phyloP scores from a whole-genome alignment of 2,888 invertebrate genomes.

The Euspilapteryx auroguttella region DNA sequence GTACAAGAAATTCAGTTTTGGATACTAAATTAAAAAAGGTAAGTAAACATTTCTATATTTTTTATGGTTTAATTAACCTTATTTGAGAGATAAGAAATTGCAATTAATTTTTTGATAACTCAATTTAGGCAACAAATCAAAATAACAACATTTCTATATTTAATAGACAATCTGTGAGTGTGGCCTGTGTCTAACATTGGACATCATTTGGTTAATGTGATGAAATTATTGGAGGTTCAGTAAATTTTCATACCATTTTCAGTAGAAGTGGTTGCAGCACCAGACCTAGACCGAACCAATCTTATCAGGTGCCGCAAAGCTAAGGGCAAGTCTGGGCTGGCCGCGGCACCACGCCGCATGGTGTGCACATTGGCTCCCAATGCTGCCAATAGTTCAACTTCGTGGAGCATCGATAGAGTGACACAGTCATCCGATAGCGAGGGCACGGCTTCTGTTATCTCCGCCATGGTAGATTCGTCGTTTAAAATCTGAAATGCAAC shows the following conservation, averaged over 20 bases:
- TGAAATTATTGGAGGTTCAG: too few species aligned
- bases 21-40: too few species aligned
- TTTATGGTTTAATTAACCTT: too few species aligned
- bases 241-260: conserved; percentile 23
- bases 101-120: too few species aligned
- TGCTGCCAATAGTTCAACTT: conserved; percentile 74
- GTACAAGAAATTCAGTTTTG: too few species aligned
- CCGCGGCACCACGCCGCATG: conserved; percentile 66
- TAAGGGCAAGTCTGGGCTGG: conserved; percentile 71
- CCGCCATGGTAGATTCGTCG: conserved; percentile 59
- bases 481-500: conserved; percentile 29
- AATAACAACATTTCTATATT: too few species aligned
- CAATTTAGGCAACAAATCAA: too few species aligned
- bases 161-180: too few species aligned
- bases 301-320: conserved; percentile 68
- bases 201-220: too few species aligned
- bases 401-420: conserved; percentile 74
- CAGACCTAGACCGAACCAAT: conserved; percentile 47
- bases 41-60: too few species aligned
- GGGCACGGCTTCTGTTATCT: conserved; percentile 71
- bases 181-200: too few species aligned
- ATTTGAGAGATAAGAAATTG: too few species aligned
- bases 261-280: conserved; percentile 14
- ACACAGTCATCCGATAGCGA: conserved; percentile 71
- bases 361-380: conserved; percentile 67